Evolutionary conservation across 2,113 vertebrate species (phyloP), one percentile per base, ranked within the genome.

Genomic region (Tor tambroides): DNA sequence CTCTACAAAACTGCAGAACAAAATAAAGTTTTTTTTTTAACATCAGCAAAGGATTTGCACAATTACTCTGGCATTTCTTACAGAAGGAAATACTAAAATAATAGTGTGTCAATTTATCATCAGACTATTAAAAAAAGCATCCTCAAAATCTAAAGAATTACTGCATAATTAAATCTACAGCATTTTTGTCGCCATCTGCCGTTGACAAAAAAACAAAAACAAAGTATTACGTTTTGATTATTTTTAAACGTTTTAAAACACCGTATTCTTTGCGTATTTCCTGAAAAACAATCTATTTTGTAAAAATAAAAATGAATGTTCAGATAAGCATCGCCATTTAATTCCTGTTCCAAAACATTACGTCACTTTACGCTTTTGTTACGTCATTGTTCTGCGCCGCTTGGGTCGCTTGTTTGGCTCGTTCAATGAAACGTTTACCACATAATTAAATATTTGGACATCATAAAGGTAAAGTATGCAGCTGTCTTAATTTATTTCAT

Each of bases 381-480:
- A 85, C 86, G 88, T 89, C 83, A 85, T 6, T 51, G 14, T 38
- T 17, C 2, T 63, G 88, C 81, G 88, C 5, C 88, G 21, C n/a
- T n/a, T n/a, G n/a, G n/a, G n/a, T 30, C 30, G 32, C 23, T 14
- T 67, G 26, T 54, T 65, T 71, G 41, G 0, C n/a, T 43, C 19
- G 35, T 77, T 83, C 83, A 87, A 83, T 85, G 79, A 87, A 67
- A 65, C 88, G 35, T 14, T 80, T 32, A 28, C 28, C 26, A 1
- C 14, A 71, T 51, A 65, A 46, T n/a, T 43, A 35, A 26, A 21
- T 4, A 30, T 59, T 6, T 69, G n/a, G 23, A n/a, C 61, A 8
- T 56, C 46, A 30, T 32, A 46, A 87, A 89, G 86, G 88, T 87
- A 87, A n/a, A 38, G 26, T 9, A 75, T 56, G 4, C 21, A 0